Percentiles rank a stretch among this genome's conserved stretches.
phyloP scores from a whole-genome alignment of 2,888 invertebrate genomes.

The Tinea pellionella region DNA sequence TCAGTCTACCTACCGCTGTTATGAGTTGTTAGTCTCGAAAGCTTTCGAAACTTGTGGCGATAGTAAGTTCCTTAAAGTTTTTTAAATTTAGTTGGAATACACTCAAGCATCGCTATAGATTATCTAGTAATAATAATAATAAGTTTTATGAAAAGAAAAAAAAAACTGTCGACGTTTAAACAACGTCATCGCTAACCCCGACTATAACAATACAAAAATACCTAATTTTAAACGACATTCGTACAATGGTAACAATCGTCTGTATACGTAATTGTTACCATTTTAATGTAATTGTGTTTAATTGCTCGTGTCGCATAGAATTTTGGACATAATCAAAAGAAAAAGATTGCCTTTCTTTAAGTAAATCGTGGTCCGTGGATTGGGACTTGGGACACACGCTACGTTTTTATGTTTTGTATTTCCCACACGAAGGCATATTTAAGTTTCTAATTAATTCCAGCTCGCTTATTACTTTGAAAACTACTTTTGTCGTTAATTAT shows the following conservation, averaged over 20 bases:
- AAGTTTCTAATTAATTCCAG: not conserved
- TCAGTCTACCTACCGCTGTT: too few species aligned
- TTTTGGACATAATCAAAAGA: constrained; percentile 20
- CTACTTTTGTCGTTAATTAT: not conserved
- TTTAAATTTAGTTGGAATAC: too few species aligned
- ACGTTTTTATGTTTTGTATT: not conserved
- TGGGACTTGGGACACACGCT: not conserved
- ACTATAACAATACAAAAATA: not conserved
- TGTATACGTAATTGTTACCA: not conserved
- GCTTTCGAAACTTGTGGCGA: too few species aligned
- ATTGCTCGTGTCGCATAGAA: constrained; percentile 38
- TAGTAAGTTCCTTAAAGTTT: too few species aligned
- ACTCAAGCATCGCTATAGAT: too few species aligned
- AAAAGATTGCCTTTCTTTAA: constrained; percentile 6
- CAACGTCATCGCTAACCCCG: not conserved
- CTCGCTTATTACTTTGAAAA: not conserved
- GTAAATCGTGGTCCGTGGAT: not conserved
- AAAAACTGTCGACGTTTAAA: not conserved
- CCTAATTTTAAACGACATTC: not conserved
- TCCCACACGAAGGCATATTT: constrained; percentile 1
- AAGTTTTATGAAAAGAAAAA: not conserved
- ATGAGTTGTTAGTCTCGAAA: too few species aligned
- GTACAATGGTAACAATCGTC: constrained; percentile 5
- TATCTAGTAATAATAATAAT: too few species aligned
- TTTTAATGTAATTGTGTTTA: constrained; percentile 34